Evolutionary conservation across 2,888 invertebrate species (phyloP).

Genomic region (Druceiella hillmani): DNA sequence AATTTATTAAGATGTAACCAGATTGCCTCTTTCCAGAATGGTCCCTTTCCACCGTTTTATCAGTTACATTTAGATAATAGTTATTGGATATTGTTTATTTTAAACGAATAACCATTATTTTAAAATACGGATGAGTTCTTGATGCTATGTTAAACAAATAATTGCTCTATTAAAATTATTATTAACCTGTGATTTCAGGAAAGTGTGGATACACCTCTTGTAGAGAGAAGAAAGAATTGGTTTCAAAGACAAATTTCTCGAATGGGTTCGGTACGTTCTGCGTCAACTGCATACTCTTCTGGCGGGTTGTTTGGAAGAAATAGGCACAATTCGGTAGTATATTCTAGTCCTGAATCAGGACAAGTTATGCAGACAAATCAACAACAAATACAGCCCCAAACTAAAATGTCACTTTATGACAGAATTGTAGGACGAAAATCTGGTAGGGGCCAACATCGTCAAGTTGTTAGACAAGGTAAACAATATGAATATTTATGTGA

Average conservation of each 20-base stretch:
- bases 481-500: no score
- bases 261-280: constrained; percentile 81
- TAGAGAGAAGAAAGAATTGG: constrained; percentile 83
- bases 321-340: constrained; percentile 71
- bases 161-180: no score
- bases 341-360: constrained; percentile 59
- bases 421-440: constrained; percentile 78
- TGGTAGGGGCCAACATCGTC: constrained; percentile 60
- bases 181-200: constrained; percentile 51
- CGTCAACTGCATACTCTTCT: constrained; percentile 81
- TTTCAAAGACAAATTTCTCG: constrained; percentile 79
- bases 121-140: no score
- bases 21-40: no score
- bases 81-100: no score
- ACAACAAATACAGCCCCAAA: constrained; percentile 38
- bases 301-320: constrained; percentile 69
- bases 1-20: no score
- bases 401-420: constrained; percentile 80
- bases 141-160: no score
- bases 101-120: no score
- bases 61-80: no score
- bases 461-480: constrained; percentile 60
- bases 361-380: constrained; percentile 38
- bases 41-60: no score
- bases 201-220: constrained; percentile 84